phyloP scores from a whole-genome alignment of 2,113 vertebrate species.

The Myotis yumanensis region DNA sequence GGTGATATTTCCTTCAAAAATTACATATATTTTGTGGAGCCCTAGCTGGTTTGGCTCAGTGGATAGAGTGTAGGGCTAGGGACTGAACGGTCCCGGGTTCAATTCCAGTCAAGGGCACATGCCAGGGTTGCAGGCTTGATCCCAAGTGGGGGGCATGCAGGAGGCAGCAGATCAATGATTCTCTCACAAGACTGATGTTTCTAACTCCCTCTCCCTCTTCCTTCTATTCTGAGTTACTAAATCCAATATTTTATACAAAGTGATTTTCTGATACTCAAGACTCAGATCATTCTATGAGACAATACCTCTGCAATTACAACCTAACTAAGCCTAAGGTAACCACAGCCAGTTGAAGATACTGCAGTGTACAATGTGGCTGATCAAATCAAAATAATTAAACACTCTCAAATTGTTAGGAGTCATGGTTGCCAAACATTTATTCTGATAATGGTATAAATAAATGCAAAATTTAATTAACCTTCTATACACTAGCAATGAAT shows the following conservation, averaged over 20 bases:
- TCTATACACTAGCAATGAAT: conserved; percentile 24
- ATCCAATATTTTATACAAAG: conserved; percentile 36
- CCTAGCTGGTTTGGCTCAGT: no score
- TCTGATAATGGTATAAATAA: background rate
- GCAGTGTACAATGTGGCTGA: background rate
- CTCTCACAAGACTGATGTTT: no score
- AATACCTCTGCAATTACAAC: background rate
- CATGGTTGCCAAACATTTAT: conserved; percentile 11
- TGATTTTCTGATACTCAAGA: background rate
- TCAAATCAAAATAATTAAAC: conserved; percentile 48
- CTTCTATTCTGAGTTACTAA: conserved; percentile 25
- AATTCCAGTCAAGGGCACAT: no score
- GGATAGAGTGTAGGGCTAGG: no score
- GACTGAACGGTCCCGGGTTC: no score
- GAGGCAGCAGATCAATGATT: no score
- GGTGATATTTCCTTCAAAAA: conserved; percentile 22
- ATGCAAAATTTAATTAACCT: conserved; percentile 48
- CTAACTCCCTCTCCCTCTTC: no score
- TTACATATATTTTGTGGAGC: background rate
- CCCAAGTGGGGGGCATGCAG: no score
- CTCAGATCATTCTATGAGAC: conserved; percentile 32
- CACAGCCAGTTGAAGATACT: background rate
- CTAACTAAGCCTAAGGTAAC: conserved; percentile 15
- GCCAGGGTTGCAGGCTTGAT: no score
- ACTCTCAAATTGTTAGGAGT: conserved; percentile 22